phyloP scores from a whole-genome alignment of 2,797 vertebrate species.

The Dendrocincla tyrannina region DNA sequence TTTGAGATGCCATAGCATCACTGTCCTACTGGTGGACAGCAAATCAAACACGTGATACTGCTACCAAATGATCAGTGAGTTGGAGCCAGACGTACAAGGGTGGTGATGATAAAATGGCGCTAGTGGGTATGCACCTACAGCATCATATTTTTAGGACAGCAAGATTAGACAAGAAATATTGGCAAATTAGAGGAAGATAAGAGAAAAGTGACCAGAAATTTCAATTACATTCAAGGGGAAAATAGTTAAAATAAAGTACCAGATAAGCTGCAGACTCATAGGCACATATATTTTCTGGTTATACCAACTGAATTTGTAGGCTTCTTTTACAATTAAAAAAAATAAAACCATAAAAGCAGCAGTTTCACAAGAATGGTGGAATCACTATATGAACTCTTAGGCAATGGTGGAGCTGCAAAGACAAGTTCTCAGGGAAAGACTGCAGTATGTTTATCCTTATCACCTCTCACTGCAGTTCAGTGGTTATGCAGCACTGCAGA shows the following conservation, averaged over 20 bases:
- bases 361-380: not conserved
- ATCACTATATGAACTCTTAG: not conserved
- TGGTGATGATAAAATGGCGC: not conserved
- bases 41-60: not conserved
- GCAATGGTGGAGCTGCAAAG: not conserved
- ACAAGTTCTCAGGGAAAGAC: not conserved
- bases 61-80: not conserved
- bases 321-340: not conserved
- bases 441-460: not conserved
- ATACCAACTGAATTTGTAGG: not conserved
- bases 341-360: not conserved
- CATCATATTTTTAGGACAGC: not conserved
- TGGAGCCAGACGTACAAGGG: not conserved
- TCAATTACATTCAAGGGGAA: not conserved
- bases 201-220: not conserved
- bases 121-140: not conserved
- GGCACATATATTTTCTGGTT: not conserved
- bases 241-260: not conserved
- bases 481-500: not conserved
- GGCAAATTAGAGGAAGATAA: not conserved
- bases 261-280: not conserved
- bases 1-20: not conserved
- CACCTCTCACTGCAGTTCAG: not conserved
- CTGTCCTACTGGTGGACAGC: not conserved
- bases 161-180: slow-evolving; percentile 8